Evolutionary conservation across 2,113 vertebrate species (phyloP).

Genomic region (Leptocoma aspasia): DNA sequence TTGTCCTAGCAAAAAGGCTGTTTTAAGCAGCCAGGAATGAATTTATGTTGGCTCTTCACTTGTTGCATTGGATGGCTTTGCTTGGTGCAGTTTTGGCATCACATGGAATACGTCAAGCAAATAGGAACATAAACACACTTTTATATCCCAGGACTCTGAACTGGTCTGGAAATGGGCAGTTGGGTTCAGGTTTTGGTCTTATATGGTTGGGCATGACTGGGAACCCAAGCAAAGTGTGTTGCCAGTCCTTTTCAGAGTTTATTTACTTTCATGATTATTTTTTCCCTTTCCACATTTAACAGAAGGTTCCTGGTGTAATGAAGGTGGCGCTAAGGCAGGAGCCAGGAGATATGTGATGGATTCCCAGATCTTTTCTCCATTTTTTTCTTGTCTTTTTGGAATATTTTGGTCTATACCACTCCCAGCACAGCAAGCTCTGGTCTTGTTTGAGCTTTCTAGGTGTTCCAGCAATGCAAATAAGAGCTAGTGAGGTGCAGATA

Average conservation of each 20-base stretch:
- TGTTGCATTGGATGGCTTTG: neutral
- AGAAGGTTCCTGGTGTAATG: neutral
- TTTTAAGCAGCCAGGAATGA: slow-evolving; percentile 11
- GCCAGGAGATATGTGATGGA: neutral
- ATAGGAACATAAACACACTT: neutral
- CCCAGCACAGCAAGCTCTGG: neutral
- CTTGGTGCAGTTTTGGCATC: slow-evolving; percentile 15
- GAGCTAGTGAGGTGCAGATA: neutral
- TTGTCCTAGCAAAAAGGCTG: neutral
- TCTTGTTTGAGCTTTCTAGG: slow-evolving; percentile 6
- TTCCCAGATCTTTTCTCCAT: neutral
- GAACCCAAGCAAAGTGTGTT: neutral
- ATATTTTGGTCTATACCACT: neutral
- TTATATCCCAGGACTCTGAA: neutral
- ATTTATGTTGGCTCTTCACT: slow-evolving; percentile 8
- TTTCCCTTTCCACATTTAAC: neutral
- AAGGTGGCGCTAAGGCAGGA: fast-evolving
- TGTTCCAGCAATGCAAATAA: slow-evolving; percentile 26
- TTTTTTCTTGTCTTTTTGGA: neutral
- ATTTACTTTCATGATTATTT: neutral
- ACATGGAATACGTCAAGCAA: neutral
- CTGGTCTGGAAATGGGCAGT: neutral
- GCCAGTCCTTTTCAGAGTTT: neutral
- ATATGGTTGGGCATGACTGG: neutral
- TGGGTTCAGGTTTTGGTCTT: slow-evolving; percentile 27